A percentile compares a stretch with the other conserved stretches of the same genome.
phyloP scores from a whole-genome alignment of 2,888 invertebrate genomes.

The Leptopilina myrica region DNA sequence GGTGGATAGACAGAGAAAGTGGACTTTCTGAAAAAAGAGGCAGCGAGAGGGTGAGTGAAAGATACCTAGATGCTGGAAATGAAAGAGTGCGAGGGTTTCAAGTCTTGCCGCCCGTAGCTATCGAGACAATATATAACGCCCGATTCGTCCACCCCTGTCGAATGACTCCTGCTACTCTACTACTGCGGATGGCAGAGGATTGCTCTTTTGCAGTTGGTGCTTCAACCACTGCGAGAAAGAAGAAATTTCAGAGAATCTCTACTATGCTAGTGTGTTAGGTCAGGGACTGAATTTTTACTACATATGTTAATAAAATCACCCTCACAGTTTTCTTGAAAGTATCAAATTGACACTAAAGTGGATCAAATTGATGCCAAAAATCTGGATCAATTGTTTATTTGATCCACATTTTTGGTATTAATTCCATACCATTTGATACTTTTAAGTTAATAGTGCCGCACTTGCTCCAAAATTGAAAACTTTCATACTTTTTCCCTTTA shows the following conservation, averaged over 20 bases:
- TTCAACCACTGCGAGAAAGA: neutral
- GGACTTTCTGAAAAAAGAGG: slow-evolving; percentile 39
- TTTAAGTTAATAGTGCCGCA: too few species aligned
- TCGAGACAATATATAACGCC: slow-evolving; percentile 52
- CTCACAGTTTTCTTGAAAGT: too few species aligned
- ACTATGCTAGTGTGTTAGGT: slow-evolving; percentile 18
- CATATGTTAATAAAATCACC: too few species aligned
- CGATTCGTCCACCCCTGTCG: slow-evolving; percentile 47
- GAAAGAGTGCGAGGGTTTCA: slow-evolving; percentile 43
- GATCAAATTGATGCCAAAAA: too few species aligned
- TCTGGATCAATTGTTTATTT: too few species aligned
- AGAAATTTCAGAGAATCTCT: slow-evolving; percentile 1
- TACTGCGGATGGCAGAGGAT: slow-evolving; percentile 45
- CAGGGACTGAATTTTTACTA: slow-evolving; percentile 1
- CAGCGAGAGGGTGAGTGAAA: slow-evolving; percentile 45
- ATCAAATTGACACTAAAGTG: too few species aligned
- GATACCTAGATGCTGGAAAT: slow-evolving; percentile 35
- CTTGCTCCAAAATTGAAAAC: too few species aligned
- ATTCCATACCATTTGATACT: too few species aligned
- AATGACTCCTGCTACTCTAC: slow-evolving; percentile 46
- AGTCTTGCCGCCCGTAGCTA: slow-evolving; percentile 38
- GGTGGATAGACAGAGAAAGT: slow-evolving; percentile 53
- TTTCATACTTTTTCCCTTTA: too few species aligned
- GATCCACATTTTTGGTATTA: too few species aligned
- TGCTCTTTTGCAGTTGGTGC: slow-evolving; percentile 47